Evolutionary conservation across 2,797 vertebrate species (phyloP).

Genomic region (Lates japonicus): DNA sequence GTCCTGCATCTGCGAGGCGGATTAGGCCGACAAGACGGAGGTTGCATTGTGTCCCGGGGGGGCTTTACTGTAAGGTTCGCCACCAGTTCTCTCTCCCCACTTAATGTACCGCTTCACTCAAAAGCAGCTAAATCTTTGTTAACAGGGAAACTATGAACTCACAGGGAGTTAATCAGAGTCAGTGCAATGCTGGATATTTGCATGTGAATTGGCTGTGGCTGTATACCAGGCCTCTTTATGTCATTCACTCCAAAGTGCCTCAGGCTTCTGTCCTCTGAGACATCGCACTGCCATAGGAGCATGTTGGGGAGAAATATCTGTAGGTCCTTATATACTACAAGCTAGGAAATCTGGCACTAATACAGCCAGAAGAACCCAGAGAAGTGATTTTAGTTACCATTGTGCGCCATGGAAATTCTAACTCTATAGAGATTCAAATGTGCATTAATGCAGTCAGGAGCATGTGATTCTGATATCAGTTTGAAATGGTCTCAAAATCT

Average conservation of each 20-base stretch:
- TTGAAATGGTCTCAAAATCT: background rate
- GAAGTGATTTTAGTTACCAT: background rate
- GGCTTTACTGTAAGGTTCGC: conserved; percentile 91
- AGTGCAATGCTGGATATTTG: conserved; percentile 93
- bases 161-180: conserved; percentile 99
- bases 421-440: background rate
- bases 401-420: background rate
- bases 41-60: conserved; percentile 88
- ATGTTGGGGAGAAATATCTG: conserved; percentile 38
- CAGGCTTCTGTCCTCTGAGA: conserved; percentile 89
- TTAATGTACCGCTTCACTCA: conserved; percentile 82
- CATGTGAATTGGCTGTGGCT: conserved; percentile 95
- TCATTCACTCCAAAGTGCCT: conserved; percentile 89
- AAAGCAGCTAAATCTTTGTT: conserved; percentile 94
- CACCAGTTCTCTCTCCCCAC: conserved; percentile 69
- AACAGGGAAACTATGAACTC: conserved; percentile 98
- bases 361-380: background rate
- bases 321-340: background rate
- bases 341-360: conserved; percentile 3
- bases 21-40: conserved; percentile 87
- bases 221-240: conserved; percentile 89
- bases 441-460: background rate
- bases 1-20: conserved; percentile 79
- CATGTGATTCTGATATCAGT: background rate
- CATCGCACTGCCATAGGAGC: conserved; percentile 86